Evolutionary conservation across 2,888 invertebrate genomes (phyloP).

Genomic region (Smittia aterrima): DNA sequence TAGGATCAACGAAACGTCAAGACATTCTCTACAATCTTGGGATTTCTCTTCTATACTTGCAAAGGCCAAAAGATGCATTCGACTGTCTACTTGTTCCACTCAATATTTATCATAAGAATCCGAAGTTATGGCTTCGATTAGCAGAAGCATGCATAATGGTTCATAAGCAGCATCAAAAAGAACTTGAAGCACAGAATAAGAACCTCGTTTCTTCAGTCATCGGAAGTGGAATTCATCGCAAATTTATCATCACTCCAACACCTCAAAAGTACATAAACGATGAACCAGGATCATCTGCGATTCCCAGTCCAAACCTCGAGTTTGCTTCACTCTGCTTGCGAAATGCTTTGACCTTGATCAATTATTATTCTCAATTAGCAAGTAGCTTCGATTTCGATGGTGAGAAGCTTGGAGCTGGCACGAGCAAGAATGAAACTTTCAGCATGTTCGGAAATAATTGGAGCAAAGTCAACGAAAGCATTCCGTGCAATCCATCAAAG

Average conservation of each 20-base stretch:
- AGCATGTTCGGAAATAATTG: conserved; percentile 44
- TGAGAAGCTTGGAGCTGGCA: neutral
- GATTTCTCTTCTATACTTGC: conserved; percentile 76
- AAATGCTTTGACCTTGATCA: conserved; percentile 73
- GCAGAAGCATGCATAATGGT: conserved; percentile 86
- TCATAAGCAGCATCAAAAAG: conserved; percentile 52
- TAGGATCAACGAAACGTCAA: conserved; percentile 50
- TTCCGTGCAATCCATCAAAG: conserved; percentile 59
- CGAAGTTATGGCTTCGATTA: conserved; percentile 85
- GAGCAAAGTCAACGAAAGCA: conserved; percentile 54
- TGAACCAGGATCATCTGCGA: conserved; percentile 67
- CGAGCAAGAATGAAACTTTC: conserved; percentile 21
- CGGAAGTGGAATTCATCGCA: conserved; percentile 46
- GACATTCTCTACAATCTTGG: conserved; percentile 55
- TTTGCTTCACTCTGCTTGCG: conserved; percentile 85
- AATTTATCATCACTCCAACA: conserved; percentile 46
- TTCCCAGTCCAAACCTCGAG: conserved; percentile 83
- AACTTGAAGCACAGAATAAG: conserved; percentile 44
- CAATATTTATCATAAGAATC: conserved; percentile 81
- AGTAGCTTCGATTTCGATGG: conserved; percentile 47
- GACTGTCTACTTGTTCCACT: conserved; percentile 86
- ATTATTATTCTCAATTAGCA: conserved; percentile 50
- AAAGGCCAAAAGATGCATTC: conserved; percentile 80
- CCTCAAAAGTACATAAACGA: conserved; percentile 46
- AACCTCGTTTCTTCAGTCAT: conserved; percentile 46